Evolutionary conservation across 2,888 invertebrate genomes (phyloP), one percentile per base, ranked within the genome.

Genomic region (Acanthopleura granulata): DNA sequence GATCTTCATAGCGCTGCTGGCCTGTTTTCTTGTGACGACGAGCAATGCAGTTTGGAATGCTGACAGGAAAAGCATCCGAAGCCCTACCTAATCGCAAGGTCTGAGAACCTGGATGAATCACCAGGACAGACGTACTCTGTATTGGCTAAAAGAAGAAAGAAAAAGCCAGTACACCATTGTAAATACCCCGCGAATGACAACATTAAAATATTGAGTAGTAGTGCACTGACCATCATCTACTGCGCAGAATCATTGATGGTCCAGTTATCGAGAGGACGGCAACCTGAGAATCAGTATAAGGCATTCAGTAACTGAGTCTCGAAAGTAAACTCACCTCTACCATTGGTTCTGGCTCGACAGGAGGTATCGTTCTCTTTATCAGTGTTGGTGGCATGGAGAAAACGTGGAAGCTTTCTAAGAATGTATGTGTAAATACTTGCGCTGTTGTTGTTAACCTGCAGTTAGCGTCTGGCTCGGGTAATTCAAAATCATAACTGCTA

Each of bases 81-180:
- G 97, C 97, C 83, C 96, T 92, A 0, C 98, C 98, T 87, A 98
- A 95, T 78, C 97, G 92, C 30, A 98, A 93, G 90, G 96, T 94
- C 72, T 95, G 93, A 0, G 97, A 98, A 12, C 98, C 98, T 27
- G 98, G 97, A 88, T 98, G 97, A 75, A 98, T 96, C n/a, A 98
- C 94, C 77, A 98, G 84, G 22, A 89, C 85, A 49, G 88, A 83
- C 29, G 83, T 83, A 22, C 86, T 85, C 73, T 85, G 88, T 15
- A 87, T 81, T 11, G 86, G 85, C 84, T 87, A 80, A 25, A 77
- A 75, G 49, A 22, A 57, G 73, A 70, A 75, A 69, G 74, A 70
- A 12, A 70, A 27, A 70, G n/a, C n/a, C n/a, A 75, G 62, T 18
- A 49, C 40, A 40, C 4, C 40, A 40, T 40, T 6, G 40, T n/a